Evolutionary conservation across 1,140 invertebrate genomes (phyloP).

Genomic region (Potamilus streckersoni): DNA sequence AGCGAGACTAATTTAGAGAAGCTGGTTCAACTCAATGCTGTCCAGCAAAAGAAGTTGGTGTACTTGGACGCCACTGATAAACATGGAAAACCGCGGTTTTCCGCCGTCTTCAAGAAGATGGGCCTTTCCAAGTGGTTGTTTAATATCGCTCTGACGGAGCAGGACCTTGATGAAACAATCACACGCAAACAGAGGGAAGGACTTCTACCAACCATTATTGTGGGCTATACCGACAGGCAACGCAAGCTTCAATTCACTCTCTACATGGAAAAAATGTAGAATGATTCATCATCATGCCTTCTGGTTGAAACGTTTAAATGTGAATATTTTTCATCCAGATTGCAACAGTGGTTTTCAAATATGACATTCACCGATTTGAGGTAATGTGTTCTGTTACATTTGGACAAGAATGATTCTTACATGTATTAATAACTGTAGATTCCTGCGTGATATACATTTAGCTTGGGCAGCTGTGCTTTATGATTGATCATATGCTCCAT

Average conservation of each 20-base stretch:
- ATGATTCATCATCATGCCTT: no score
- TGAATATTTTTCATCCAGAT: no score
- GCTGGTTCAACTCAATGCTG: conserved; percentile 30
- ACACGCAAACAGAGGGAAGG: conserved; percentile 33
- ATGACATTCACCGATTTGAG: no score
- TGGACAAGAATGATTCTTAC: no score
- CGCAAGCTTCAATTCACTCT: conserved; percentile 34
- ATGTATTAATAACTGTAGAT: no score
- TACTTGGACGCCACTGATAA: conserved; percentile 55
- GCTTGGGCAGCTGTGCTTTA: no score
- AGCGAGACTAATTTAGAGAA: conserved; percentile 34
- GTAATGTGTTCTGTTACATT: no score
- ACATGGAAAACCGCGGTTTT: conserved; percentile 51
- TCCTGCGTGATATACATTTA: no score
- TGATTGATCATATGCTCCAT: no score
- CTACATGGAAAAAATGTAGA: conserved; percentile 39
- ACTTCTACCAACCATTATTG: conserved; percentile 40
- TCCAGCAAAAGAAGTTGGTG: conserved; percentile 36
- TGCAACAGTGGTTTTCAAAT: no score
- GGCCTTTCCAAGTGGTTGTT: conserved; percentile 43
- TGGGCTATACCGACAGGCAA: conserved; percentile 41
- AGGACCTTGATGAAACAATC: conserved; percentile 31
- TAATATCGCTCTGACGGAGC: conserved; percentile 29
- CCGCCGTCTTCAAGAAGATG: conserved; percentile 54
- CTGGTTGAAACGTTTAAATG: no score